Evolutionary conservation across 2,113 vertebrate species (phyloP), one percentile per base, ranked within the genome.

Genomic region (Osmerus mordax): DNA sequence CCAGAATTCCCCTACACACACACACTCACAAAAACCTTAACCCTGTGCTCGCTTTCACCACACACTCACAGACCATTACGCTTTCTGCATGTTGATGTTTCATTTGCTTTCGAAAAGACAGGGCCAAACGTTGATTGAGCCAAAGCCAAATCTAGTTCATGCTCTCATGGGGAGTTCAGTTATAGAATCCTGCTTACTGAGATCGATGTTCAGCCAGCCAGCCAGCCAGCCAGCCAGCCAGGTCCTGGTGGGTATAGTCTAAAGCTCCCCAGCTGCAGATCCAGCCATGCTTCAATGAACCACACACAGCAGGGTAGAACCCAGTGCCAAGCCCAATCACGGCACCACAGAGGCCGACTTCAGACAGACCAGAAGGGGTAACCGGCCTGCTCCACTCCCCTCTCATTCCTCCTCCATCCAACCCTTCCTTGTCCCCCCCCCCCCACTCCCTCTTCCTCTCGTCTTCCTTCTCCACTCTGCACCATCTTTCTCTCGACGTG

Each of bases 131-230:
- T 85, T 90, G 88, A 89, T 89, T 89, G 89, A 89, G 88, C 88
- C 88, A 84, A 81, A 90, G 88, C 86, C 90, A 89, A 93, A 93
- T 95, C 92, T 92, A 93, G 93, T 93, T 91, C 84, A 87, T 78
- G 88, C 91, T 93, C 89, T 93, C 89, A 90, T 92, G 90, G 90
- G 89, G 93, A 93, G 89, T 93, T 91, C 93, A 92, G 89, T 92
- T 88, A 91, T 89, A 94, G 93, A 93, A 91, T 93, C 93, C 91
- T 89, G 91, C 89, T 93, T 84, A 84, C 90, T 93, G 90, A 88
- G 87, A 95, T 96, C 94, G 91, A 95, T 95, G 91, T 84, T 85
- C 91, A 91, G 87, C 91, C 90, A 88, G 87, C 84, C n/a, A 83
- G 91, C 88, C 87, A 90, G 91, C 90, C 92, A 93, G 85, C 82